Conservation (phyloP, 1,140 invertebrate species). For the Sycophaga agraensis region DNA sequence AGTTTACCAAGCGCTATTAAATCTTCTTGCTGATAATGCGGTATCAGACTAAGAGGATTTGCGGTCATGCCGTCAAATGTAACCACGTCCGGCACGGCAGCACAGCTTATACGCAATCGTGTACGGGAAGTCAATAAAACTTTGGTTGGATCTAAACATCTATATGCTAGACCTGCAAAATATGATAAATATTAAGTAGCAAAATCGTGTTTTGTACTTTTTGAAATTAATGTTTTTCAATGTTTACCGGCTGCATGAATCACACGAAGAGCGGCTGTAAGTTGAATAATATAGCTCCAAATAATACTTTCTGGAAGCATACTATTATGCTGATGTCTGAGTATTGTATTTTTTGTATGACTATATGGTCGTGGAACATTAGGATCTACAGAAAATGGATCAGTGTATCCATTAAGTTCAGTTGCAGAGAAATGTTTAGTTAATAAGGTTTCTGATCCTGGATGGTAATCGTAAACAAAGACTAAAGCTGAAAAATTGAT, state of each 20-base stretch:
- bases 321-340: slow-evolving; percentile 68
- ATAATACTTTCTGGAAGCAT: slow-evolving; percentile 87
- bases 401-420: slow-evolving; percentile 72
- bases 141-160: slow-evolving; percentile 88
- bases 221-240: no score
- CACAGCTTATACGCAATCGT: slow-evolving; percentile 77
- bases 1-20: slow-evolving; percentile 87
- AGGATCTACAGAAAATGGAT: slow-evolving; percentile 82
- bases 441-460: slow-evolving; percentile 84
- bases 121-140: slow-evolving; percentile 77
- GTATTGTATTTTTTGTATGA: slow-evolving; percentile 79
- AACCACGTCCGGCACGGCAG: slow-evolving; percentile 82
- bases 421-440: slow-evolving; percentile 78
- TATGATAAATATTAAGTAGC: no score
- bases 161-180: slow-evolving; percentile 65
- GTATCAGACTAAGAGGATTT: slow-evolving; percentile 69
- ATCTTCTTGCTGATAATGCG: slow-evolving; percentile 91
- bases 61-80: slow-evolving; percentile 68
- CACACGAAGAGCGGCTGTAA: slow-evolving; percentile 89
- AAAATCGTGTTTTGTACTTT: no score
- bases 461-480: slow-evolving; percentile 95
- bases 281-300: slow-evolving; percentile 94
- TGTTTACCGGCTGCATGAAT: slow-evolving; percentile 78
- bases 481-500: slow-evolving; percentile 90
- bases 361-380: slow-evolving; percentile 79